These are phyloP conservation scores for Proterorhinus semilunaris DNA, from an alignment of 2,113 vertebrate species.

Conservation along the genomic window DNA sequence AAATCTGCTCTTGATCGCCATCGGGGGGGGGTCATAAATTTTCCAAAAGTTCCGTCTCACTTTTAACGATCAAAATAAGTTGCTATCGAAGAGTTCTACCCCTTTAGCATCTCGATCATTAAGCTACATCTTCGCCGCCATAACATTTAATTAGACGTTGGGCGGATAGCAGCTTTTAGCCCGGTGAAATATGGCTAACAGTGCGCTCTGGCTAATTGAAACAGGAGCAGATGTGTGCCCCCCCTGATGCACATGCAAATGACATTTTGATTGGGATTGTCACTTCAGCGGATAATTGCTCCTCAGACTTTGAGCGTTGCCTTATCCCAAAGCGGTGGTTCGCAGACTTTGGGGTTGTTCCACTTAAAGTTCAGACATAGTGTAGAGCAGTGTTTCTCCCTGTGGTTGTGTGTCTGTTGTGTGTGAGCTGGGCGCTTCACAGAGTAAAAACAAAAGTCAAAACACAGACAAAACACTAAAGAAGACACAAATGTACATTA, in stretches of 20 bases:
- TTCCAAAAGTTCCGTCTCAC: neutral
- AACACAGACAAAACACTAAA: too few relatives aligned
- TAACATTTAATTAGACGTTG: constrained; percentile 11
- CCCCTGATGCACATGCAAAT: constrained; percentile 44
- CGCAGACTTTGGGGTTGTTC: neutral
- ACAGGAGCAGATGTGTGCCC: constrained; percentile 41
- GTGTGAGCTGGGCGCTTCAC: too few relatives aligned
- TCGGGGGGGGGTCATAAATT: neutral
- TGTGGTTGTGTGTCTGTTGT: too few relatives aligned
- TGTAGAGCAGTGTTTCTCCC: too few relatives aligned
- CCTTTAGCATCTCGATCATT: constrained; percentile 8
- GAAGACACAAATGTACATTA: too few relatives aligned
- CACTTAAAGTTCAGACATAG: neutral
- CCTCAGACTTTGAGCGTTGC: constrained; percentile 29
- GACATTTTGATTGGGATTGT: constrained; percentile 43
- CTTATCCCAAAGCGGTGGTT: neutral
- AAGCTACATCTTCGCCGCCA: constrained; percentile 4
- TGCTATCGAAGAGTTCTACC: neutral
- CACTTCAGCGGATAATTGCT: constrained; percentile 48
- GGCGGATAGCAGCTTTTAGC: constrained; percentile 27
- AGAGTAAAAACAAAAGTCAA: too few relatives aligned
- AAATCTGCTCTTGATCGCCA: neutral
- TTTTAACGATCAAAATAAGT: constrained; percentile 7
- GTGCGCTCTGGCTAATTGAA: constrained; percentile 50
- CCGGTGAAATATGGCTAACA: constrained; percentile 25